A percentile compares a stretch with the other conserved stretches of the same genome.
These are phyloP conservation scores for Arnoldichthys spilopterus DNA, from an alignment of 2,797 vertebrate genomes.

Conservation along the genomic window DNA sequence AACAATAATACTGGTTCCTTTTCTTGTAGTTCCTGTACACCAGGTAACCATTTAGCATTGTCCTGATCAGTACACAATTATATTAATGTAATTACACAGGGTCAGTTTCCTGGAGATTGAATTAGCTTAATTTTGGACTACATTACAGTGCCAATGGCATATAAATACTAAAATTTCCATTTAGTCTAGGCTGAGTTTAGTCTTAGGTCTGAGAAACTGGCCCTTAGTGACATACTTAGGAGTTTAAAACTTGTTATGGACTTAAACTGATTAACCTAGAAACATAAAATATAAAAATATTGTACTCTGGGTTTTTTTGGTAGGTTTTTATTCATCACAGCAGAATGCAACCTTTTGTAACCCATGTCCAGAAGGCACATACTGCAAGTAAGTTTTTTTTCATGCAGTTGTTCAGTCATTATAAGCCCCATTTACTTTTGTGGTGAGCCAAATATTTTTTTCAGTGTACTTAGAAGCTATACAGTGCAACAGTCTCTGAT, in stretches of 20 bases:
- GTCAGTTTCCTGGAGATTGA: neutral
- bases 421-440: neutral
- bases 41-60: conserved; percentile 73
- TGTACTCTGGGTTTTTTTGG: conserved; percentile 42
- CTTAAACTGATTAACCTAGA: neutral
- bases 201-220: neutral
- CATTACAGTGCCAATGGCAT: too few species aligned
- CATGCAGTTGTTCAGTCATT: neutral
- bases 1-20: conserved; percentile 74
- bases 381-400: conserved; percentile 84
- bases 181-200: neutral
- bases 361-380: conserved; percentile 79
- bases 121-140: neutral
- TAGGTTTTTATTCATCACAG: conserved; percentile 82
- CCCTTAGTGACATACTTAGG: neutral
- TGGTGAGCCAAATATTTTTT: neutral
- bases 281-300: neutral
- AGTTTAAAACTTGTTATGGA: neutral
- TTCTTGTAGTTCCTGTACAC: conserved; percentile 77
- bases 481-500: neutral
- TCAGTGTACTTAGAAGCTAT: neutral
- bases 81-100: neutral
- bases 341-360: conserved; percentile 78
- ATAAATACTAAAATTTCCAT: neutral
- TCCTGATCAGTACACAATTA: neutral